Percentiles rank a stretch among this genome's conserved stretches.
These are phyloP conservation scores for Panthera tigris DNA, from an alignment of 2,113 vertebrate genomes.

Conservation along the genomic window DNA sequence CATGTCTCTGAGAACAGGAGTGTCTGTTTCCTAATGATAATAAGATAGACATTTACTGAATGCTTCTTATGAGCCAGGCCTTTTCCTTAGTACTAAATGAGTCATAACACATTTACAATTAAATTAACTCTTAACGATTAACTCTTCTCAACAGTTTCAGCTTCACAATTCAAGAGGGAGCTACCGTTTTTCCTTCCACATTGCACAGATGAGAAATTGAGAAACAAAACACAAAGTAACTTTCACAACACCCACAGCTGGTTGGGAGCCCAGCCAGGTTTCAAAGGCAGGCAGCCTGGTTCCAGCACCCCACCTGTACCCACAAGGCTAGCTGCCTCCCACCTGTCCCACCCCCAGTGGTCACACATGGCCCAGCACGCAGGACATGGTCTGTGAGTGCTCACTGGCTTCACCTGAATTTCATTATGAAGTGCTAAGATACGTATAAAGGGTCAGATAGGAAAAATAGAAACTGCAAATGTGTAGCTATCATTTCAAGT, in stretches of 20 bases:
- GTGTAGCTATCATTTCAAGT: neutral
- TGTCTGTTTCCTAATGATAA: neutral
- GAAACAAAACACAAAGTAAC: neutral
- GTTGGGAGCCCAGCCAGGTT: neutral
- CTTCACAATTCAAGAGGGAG: neutral
- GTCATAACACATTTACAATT: neutral
- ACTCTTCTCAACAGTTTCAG: neutral
- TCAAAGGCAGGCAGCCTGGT: neutral
- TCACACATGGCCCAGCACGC: neutral
- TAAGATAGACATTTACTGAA: neutral
- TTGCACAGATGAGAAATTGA: neutral
- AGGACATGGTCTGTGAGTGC: rapidly evolving
- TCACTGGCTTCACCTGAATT: neutral
- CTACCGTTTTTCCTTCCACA: neutral
- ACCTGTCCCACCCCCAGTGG: neutral
- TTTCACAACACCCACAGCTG: too few species aligned
- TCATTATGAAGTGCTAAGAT: neutral
- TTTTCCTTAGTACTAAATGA: neutral
- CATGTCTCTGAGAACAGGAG: neutral
- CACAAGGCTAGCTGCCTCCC: neutral
- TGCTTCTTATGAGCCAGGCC: neutral
- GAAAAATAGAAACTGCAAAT: neutral
- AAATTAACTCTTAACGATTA: neutral
- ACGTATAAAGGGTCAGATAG: neutral
- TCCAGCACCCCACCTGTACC: too few species aligned